These are phyloP conservation scores for Illadopsis cleaveri DNA, from an alignment of 2,113 vertebrate species.

Conservation along the genomic window DNA sequence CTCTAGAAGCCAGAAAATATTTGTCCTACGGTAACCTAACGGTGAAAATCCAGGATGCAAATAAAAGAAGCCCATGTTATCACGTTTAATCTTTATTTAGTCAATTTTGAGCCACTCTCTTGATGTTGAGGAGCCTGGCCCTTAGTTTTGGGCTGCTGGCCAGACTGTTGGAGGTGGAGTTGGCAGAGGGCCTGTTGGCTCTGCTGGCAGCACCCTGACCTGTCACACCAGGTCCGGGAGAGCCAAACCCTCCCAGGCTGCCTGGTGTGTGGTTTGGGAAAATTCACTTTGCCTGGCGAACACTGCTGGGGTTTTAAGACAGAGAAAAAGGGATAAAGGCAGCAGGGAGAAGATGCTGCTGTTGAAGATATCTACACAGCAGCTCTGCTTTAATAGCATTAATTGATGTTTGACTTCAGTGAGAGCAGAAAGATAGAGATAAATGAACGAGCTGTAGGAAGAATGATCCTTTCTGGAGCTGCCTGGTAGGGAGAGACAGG, in stretches of 20 bases:
- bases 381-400: slow-evolving; percentile 24
- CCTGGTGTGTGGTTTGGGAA: not conserved
- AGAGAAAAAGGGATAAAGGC: not conserved
- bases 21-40: not conserved
- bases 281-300: not conserved
- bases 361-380: not conserved
- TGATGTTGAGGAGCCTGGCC: not conserved
- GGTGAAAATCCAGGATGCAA: not conserved
- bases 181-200: not conserved
- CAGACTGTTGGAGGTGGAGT: not conserved
- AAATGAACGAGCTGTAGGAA: slow-evolving; percentile 41
- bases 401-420: slow-evolving; percentile 49
- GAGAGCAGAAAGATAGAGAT: slow-evolving; percentile 27
- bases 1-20: not conserved
- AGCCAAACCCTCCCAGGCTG: not conserved
- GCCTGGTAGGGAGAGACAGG: slow-evolving; percentile 15
- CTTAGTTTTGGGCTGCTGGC: not conserved
- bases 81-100: not conserved
- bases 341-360: not conserved
- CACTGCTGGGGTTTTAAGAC: not conserved
- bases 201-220: not conserved
- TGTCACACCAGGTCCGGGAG: not conserved
- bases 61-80: not conserved
- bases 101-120: not conserved
- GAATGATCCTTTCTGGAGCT: slow-evolving; percentile 21